These are phyloP conservation scores for Drosophila asahinai DNA, from an alignment of 1,140 invertebrate genomes.

Conservation along the genomic window DNA sequence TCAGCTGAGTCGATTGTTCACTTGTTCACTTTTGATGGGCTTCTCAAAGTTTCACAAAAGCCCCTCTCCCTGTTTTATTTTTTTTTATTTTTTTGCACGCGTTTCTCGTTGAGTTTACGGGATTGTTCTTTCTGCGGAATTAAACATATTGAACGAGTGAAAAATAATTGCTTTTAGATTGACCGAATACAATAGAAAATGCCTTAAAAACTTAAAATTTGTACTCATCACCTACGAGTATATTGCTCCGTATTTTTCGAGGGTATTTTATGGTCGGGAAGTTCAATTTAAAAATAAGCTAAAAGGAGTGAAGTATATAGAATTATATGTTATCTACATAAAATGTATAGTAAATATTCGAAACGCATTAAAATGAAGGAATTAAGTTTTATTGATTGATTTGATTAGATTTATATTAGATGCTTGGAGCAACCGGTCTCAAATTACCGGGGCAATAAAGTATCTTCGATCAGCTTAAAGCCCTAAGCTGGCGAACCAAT, in stretches of 20 bases:
- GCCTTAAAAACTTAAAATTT: too few relatives aligned
- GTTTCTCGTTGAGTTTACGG: neutral
- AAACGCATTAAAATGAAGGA: neutral
- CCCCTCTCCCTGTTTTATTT: neutral
- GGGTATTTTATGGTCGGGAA: too few relatives aligned
- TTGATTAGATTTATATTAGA: constrained; percentile 8
- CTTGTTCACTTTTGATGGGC: constrained; percentile 32
- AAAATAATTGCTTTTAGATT: neutral
- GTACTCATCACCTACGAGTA: too few relatives aligned
- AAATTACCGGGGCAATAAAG: constrained; percentile 43
- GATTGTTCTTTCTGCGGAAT: neutral
- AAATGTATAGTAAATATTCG: neutral
- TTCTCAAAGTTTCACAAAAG: constrained; percentile 27
- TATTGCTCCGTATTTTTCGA: too few relatives aligned
- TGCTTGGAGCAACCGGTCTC: constrained; percentile 28
- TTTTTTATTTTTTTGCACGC: neutral
- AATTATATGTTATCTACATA: neutral
- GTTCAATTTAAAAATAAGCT: neutral
- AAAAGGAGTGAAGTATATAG: neutral
- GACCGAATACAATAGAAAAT: too few relatives aligned
- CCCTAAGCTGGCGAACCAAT: constrained; percentile 19
- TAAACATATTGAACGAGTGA: neutral
- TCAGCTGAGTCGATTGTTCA: constrained; percentile 38
- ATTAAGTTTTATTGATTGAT: neutral
- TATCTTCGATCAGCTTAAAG: constrained; percentile 36